Percentiles rank a stretch among this genome's conserved stretches.
These are phyloP conservation scores for Nemotelus pantherinus DNA, from an alignment of 2,888 invertebrate species.

Conservation along the genomic window DNA sequence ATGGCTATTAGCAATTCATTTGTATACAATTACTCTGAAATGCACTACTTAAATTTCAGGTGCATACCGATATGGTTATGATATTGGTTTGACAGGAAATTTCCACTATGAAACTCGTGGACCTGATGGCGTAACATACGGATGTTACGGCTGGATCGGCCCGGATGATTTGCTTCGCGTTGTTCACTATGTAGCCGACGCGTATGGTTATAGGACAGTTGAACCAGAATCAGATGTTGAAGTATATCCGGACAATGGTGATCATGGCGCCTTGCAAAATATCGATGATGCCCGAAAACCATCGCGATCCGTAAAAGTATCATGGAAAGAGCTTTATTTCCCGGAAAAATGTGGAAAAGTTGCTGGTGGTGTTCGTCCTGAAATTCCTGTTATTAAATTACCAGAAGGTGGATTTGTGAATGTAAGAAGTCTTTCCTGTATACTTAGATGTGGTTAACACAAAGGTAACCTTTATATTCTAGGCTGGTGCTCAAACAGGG, in stretches of 20 bases:
- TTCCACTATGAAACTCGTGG: slow-evolving; percentile 82
- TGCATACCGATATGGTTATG: slow-evolving; percentile 81
- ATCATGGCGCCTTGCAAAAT: slow-evolving; percentile 49
- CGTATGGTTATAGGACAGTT: slow-evolving; percentile 79
- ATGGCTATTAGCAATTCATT: slow-evolving; percentile 59
- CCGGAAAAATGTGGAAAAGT: slow-evolving; percentile 76
- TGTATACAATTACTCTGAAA: background rate
- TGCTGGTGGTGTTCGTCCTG: slow-evolving; percentile 62
- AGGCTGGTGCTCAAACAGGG: slow-evolving; percentile 26
- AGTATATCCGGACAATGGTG: slow-evolving; percentile 62
- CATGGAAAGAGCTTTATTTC: slow-evolving; percentile 77
- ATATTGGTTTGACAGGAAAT: slow-evolving; percentile 78
- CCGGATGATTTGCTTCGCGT: slow-evolving; percentile 73
- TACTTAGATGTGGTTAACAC: background rate
- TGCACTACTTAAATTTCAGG: slow-evolving; percentile 62
- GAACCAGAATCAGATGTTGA: slow-evolving; percentile 76
- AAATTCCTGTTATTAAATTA: slow-evolving; percentile 54
- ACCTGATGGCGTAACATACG: slow-evolving; percentile 80
- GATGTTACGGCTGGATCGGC: slow-evolving; percentile 82
- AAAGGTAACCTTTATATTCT: background rate
- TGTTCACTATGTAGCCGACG: slow-evolving; percentile 81
- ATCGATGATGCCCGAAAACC: slow-evolving; percentile 55
- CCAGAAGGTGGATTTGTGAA: slow-evolving; percentile 65
- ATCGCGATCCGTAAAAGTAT: slow-evolving; percentile 68
- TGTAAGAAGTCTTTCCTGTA: slow-evolving; percentile 58